A percentile compares a stretch with the other conserved stretches of the same genome.
phyloP scores from a whole-genome alignment of 2,113 vertebrate species.

The Epinephelus moara region DNA sequence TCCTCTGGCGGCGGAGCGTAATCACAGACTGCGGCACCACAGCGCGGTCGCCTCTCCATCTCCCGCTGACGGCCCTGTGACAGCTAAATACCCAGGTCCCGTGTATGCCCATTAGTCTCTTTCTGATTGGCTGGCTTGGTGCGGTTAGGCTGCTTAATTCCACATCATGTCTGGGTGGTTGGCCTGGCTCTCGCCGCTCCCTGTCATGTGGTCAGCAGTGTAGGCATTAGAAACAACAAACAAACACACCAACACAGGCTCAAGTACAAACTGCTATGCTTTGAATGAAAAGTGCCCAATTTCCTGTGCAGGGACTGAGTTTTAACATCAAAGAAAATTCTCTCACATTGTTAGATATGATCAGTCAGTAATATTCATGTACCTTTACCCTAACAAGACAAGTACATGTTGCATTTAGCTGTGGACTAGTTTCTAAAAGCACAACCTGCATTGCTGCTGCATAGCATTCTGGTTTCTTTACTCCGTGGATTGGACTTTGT shows the following conservation, averaged over 20 bases:
- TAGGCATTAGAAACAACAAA: slow-evolving; percentile 72
- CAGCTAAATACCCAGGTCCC: slow-evolving; percentile 76
- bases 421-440: neutral
- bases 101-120: slow-evolving; percentile 62
- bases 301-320: neutral
- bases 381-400: neutral
- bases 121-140: slow-evolving; percentile 75
- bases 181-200: slow-evolving; percentile 49
- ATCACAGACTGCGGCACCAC: slow-evolving; percentile 72
- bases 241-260: slow-evolving; percentile 67
- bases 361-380: neutral
- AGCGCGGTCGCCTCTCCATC: slow-evolving; percentile 67
- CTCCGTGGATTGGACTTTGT: no score
- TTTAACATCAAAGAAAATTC: neutral
- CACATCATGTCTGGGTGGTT: slow-evolving; percentile 70
- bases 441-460: neutral
- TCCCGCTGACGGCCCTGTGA: slow-evolving; percentile 67
- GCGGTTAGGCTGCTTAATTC: slow-evolving; percentile 75
- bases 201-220: slow-evolving; percentile 61
- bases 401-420: neutral
- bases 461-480: neutral
- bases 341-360: neutral
- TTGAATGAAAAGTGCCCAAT: slow-evolving; percentile 33
- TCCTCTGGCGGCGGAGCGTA: slow-evolving; percentile 62
- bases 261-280: slow-evolving; percentile 19